phyloP scores from a whole-genome alignment of 2,797 vertebrate species.

The Holocentrus rufus region DNA sequence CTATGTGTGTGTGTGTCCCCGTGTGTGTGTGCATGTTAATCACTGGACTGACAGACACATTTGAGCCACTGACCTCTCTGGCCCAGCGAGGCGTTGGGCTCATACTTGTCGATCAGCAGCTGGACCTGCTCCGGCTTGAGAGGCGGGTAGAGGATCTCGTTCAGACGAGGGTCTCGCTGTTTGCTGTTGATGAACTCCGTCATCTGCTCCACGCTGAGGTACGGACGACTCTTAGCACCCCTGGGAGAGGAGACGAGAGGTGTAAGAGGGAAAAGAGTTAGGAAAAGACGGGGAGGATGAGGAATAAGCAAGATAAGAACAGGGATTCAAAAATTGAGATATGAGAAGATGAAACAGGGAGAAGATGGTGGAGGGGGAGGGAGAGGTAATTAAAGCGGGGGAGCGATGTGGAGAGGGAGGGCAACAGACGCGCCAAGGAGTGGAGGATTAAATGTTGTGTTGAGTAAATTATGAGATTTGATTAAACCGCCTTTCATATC shows the following conservation, averaged over 20 bases:
- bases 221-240: slow-evolving; percentile 93
- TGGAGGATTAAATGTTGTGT: slow-evolving; percentile 60
- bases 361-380: not conserved
- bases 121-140: slow-evolving; percentile 96
- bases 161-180: slow-evolving; percentile 95
- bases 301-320: not conserved
- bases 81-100: slow-evolving; percentile 87
- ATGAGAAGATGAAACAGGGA: not conserved
- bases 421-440: slow-evolving; percentile 28
- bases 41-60: slow-evolving; percentile 19
- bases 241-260: slow-evolving; percentile 65
- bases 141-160: slow-evolving; percentile 97
- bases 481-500: slow-evolving; percentile 69
- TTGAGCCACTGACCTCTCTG: slow-evolving; percentile 88
- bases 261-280: not conserved
- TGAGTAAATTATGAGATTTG: slow-evolving; percentile 69
- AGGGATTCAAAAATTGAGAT: not conserved
- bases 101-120: slow-evolving; percentile 94
- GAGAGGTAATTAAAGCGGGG: slow-evolving; percentile 52
- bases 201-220: slow-evolving; percentile 95
- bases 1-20: slow-evolving; percentile 15
- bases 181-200: slow-evolving; percentile 96
- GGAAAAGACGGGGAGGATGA: slow-evolving; percentile 10
- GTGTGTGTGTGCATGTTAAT: slow-evolving; percentile 13
- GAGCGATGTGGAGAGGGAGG: slow-evolving; percentile 34